Base-by-base conservation (phyloP, 2,888 invertebrate species). In the Drosophila conformis region DNA sequence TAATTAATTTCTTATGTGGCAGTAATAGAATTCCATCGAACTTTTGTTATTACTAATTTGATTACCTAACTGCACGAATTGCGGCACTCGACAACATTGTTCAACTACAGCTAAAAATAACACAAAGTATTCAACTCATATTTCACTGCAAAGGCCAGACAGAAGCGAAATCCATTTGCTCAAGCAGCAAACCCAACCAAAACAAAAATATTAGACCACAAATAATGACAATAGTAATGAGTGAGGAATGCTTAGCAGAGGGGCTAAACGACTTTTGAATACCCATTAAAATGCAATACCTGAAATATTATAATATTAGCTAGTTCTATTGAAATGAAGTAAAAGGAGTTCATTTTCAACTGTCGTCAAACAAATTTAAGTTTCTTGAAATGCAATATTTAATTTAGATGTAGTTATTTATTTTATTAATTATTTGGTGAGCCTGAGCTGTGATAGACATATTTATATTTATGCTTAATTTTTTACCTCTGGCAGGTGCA, bases 191-290 rank as follows among this genome's bases (percentile, higher is more conserved):
- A 29, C 48, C 18, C 51, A 54, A 27, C 35, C 58, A 61, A 78
- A 83, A 74, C 87, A 83, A 75, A 63, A 82, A 84, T 73, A 77
- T 74, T 74, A 66, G 59, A 58, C 60, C 56, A 60, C 72, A 77
- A 87, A 71, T 71, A 80, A 71, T 68, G 64, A 59, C 71, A 72
- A 68, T 72, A 65, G 64, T 67, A 72, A 62, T 31, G 65, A 36
- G 18, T 31, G 29, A 11, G 36, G 21, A 63, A 46, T 42, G 58
- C 38, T 4, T 4, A 6, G 18, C 18, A 11, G 35, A 21, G 15
- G 4, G 15, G 10, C 2, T 27, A 18, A 40, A 38, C n/a, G 54
- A 42, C 31, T 42, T 59, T 33, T n/a, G 10, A 49, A 49, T 73
- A 65, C 64, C 29, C 38, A 46, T 15, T 25, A 25, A 15, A 46